Base-by-base conservation (phyloP, 2,113 vertebrate species). In the Sakesphorus luctuosus region DNA sequence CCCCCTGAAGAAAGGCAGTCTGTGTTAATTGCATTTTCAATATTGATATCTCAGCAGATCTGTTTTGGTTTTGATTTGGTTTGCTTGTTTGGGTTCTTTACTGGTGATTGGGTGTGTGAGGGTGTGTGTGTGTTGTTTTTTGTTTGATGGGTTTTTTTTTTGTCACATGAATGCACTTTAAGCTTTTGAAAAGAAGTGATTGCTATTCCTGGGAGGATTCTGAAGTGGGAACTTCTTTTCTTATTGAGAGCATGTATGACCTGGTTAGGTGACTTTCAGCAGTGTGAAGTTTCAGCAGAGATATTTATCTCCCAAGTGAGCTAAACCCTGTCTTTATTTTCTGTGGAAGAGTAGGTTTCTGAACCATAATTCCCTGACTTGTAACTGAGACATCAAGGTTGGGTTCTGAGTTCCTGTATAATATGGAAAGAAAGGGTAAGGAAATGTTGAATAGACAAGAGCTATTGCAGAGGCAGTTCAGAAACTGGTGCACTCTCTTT, bases 131-230 rank as follows among this genome's bases (percentile, higher is more conserved):
- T n/a, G n/a, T n/a, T n/a, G n/a, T 38, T 38, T 67, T 73, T 67
- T 78, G 46, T 53, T 75, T 16, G 61, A 8, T 59, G 58, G 9
- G 15, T 59, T 66, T 53, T 52, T 62, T 73, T 84, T 95, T 93
- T 73, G 68, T 90, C 52, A 87, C 33, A 38, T 36, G 8, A 87
- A 90, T 77, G 95, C 96, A 97, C 95, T 97, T 97, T 97, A 97
- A 88, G 36, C 28, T 86, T 92, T 84, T 75, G 49, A 65, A 87
- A 80, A 84, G 19, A 86, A 87, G 63, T 59, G 47, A 66, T 49
- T 72, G 63, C n/a, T 81, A 7, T 74, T 90, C 59, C 80, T 92
- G 53, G 28, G 58, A 84, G 53, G 18, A 72, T 67, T 82, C 38
- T 82, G 38, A 61, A 74, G 31, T 76, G 26, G 66, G 38, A 65